Percentiles rank a stretch among this genome's conserved stretches.
These are phyloP conservation scores for Zophobas atratus DNA, from an alignment of 1,140 invertebrate genomes.

Conservation along the genomic window DNA sequence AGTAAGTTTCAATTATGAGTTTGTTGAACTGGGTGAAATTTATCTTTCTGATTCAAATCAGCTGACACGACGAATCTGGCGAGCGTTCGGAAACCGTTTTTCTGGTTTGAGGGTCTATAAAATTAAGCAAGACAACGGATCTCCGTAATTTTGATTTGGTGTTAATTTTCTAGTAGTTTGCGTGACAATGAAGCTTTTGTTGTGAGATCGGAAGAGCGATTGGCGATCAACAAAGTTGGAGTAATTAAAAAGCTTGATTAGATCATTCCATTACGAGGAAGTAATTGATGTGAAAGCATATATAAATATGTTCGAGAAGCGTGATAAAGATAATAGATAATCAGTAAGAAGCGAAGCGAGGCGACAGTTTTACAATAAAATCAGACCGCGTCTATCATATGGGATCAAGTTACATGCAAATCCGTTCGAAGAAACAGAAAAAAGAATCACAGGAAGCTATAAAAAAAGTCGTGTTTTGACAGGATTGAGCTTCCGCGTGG, in stretches of 20 bases:
- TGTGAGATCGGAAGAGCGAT: constrained; percentile 1
- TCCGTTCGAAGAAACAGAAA: constrained; percentile 12
- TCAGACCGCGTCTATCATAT: constrained; percentile 18
- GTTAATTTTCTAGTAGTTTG: constrained; percentile 20
- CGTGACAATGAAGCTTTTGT: constrained; percentile 30
- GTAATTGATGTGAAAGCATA: constrained; percentile 16
- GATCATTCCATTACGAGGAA: constrained; percentile 1
- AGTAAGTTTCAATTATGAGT: too few relatives aligned
- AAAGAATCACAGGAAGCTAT: constrained; percentile 27
- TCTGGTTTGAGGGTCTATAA: neutral
- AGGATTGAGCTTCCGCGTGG: constrained; percentile 9
- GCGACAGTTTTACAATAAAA: constrained; percentile 17
- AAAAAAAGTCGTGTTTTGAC: constrained; percentile 29
- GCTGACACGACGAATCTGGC: too few relatives aligned
- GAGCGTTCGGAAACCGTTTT: neutral
- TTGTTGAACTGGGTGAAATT: too few relatives aligned
- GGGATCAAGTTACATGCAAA: constrained; percentile 25
- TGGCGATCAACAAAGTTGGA: constrained; percentile 2
- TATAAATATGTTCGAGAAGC: constrained; percentile 11
- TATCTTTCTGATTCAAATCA: too few relatives aligned
- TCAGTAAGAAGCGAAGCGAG: constrained; percentile 20
- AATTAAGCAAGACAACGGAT: constrained; percentile 16
- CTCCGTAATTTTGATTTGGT: constrained; percentile 14
- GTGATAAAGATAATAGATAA: constrained; percentile 23
- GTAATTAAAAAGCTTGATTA: constrained; percentile 17